phyloP scores from a whole-genome alignment of 2,113 vertebrate genomes.

The Paradisaea rubra region DNA sequence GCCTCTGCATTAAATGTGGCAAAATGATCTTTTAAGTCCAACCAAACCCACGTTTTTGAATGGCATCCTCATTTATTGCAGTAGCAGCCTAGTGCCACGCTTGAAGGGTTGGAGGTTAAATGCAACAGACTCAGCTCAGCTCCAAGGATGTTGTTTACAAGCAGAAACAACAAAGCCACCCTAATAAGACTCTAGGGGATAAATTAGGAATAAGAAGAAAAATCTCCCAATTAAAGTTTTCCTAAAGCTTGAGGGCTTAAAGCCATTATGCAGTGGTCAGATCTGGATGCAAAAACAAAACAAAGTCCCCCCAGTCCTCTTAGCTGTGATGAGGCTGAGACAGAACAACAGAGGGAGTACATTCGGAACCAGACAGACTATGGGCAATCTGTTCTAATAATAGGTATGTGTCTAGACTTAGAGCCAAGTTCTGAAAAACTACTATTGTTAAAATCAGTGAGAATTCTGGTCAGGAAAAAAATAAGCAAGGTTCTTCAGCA shows the following conservation, averaged over 20 bases:
- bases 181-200: conserved; percentile 61
- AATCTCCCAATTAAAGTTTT: conserved; percentile 65
- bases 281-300: neutral
- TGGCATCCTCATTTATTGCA: neutral
- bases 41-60: neutral
- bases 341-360: neutral
- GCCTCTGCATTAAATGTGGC: neutral
- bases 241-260: conserved; percentile 49
- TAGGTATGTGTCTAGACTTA: neutral
- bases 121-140: neutral
- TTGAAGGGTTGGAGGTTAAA: conserved; percentile 43
- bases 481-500: neutral
- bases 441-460: neutral
- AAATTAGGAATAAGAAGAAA: conserved; percentile 63
- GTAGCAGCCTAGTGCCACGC: neutral
- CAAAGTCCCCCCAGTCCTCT: neutral
- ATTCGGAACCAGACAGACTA: neutral
- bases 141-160: conserved; percentile 37
- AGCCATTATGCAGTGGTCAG: conserved; percentile 11
- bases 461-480: neutral
- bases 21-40: neutral
- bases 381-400: conserved; percentile 12
- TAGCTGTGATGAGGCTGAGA: neutral
- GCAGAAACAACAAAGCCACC: conserved; percentile 50
- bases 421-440: neutral